Base-by-base conservation (phyloP, 2,797 vertebrate genomes). In the Tachyglossus aculeatus region DNA sequence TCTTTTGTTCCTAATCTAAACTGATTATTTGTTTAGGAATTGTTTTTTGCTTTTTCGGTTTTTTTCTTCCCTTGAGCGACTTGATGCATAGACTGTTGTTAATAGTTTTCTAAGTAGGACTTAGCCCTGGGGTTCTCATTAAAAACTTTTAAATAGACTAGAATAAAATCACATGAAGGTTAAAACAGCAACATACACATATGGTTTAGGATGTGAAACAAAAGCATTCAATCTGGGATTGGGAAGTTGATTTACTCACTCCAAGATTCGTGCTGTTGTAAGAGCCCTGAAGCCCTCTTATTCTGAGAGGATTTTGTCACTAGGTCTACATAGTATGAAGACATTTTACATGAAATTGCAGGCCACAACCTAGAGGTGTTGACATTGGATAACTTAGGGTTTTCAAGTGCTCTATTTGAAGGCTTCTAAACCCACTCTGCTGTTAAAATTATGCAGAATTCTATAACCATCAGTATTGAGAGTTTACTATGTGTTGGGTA, bases 121-220 rank as follows among this genome's bases (percentile, higher is more conserved):
- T 9, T 73, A 67, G 38, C 54, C 27, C 24, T 4, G 9, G 27
- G 50, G 38, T 77, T 72, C 37, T 37, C 39, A 78, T 62, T 76
- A 55, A 50, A 76, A 76, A 62, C 14, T 75, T 78, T 74, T 40
- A 65, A 71, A 58, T 65, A 67, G 24, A 33, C n/a, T 50, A 41
- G 33, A 67, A 63, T 71, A 18, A 77, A 72, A 67, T 72, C 47
- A 54, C 24, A 31, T 14, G n/a, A 33, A 68, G 9, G 34, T 53
- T 68, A 61, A 68, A 67, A 71, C 6, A 40, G 40, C 25, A 71
- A 41, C 36, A 60, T 68, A 65, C 48, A 48, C 18, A 9, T 58
- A 29, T 54, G 43, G 67, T 68, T 65, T 15, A 58, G 34, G 72
- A 67, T 75, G 34, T 5, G 22, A 66, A 72, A 14, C 7, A 53